Conservation (phyloP, 2,113 vertebrate species). For the Melanerpes formicivorus region DNA sequence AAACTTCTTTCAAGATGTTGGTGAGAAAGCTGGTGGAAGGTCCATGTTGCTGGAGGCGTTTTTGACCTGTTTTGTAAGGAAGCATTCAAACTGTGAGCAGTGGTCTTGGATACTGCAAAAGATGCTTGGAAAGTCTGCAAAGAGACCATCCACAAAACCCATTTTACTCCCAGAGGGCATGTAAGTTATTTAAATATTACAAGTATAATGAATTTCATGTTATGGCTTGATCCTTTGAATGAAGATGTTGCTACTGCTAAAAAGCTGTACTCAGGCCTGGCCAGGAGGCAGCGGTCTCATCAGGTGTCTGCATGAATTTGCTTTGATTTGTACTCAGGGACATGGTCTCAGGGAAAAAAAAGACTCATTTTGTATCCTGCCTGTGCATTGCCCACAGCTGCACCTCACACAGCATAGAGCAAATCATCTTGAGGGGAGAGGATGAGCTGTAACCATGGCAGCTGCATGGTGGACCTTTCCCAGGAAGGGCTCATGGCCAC, state of each 20-base stretch:
- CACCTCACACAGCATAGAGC: background rate
- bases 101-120: background rate
- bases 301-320: background rate
- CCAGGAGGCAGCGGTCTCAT: background rate
- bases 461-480: background rate
- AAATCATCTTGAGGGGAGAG: background rate
- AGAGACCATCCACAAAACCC: background rate
- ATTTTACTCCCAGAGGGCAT: background rate
- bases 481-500: background rate
- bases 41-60: background rate
- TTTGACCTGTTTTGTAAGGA: background rate
- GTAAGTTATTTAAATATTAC: background rate
- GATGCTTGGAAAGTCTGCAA: background rate
- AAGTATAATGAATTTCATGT: background rate
- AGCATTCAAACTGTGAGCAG: background rate
- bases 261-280: background rate
- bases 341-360: background rate
- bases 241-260: background rate
- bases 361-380: background rate
- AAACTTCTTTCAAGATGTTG: background rate
- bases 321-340: background rate
- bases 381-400: background rate
- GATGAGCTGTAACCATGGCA: background rate
- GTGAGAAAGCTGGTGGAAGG: background rate
- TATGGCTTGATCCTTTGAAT: background rate